Percentiles rank a stretch among this genome's conserved stretches.
These are phyloP conservation scores for Crotalus horridus DNA, from an alignment of 2,113 vertebrate genomes.

Conservation along the genomic window DNA sequence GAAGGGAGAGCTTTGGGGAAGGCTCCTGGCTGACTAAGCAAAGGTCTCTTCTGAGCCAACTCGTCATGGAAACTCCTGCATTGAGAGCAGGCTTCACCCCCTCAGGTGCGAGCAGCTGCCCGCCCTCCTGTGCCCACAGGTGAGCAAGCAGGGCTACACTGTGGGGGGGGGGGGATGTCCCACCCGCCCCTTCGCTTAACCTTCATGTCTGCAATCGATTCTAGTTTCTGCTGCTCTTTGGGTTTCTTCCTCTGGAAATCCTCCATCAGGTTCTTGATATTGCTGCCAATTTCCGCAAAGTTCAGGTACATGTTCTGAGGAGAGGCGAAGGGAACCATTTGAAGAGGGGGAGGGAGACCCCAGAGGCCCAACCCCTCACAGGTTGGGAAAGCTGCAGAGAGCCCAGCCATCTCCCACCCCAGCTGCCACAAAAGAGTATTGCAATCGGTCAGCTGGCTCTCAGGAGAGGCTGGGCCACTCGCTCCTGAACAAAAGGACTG, in stretches of 20 bases:
- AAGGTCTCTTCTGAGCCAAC: not conserved
- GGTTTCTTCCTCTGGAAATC: conserved; percentile 95
- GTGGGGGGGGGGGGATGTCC: not conserved
- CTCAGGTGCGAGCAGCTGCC: not conserved
- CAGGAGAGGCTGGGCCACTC: not conserved
- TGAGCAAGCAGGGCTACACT: not conserved
- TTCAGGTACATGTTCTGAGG: conserved; percentile 94
- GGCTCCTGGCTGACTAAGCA: not conserved
- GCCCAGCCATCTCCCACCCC: not conserved
- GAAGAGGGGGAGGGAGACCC: fast-evolving
- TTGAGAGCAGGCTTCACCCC: not conserved
- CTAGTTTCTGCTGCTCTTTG: conserved; percentile 92
- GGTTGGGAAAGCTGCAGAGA: not conserved
- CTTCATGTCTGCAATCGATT: conserved; percentile 98
- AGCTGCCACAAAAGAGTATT: not conserved
- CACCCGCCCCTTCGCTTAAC: conserved; percentile 27
- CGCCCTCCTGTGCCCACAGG: not conserved
- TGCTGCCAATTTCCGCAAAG: conserved; percentile 95
- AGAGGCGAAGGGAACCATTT: not conserved
- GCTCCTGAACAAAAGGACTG: not conserved
- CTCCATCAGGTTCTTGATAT: conserved; percentile 98
- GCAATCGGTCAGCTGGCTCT: not conserved
- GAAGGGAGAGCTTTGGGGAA: not conserved
- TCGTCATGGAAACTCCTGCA: not conserved
- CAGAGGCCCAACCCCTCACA: not conserved